Base-by-base conservation (phyloP, 2,113 vertebrate genomes). In the Otus sunia region DNA sequence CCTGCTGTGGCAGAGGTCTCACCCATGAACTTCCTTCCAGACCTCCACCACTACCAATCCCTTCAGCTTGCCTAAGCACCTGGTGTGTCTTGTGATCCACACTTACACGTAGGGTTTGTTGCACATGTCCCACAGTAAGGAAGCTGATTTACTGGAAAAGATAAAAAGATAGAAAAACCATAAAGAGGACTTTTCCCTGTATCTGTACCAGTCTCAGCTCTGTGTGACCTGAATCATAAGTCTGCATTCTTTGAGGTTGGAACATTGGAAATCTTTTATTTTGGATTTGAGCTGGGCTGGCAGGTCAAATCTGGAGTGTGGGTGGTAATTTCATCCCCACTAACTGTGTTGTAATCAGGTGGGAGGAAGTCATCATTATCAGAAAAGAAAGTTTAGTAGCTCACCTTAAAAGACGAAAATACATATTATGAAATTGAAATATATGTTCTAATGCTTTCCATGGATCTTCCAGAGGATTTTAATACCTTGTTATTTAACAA, bases 61-160 rank as follows among this genome's bases (percentile, higher is more conserved):
- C 6, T 22, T 21, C 71, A 79, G 58, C 37, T 34, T 41, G 14
- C 62, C 47, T 37, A 10, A 39, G 32, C 20, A 41, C 0, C 0
- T 16, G 10, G 29, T 2, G 30, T 60, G 32, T 26, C 39, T 11
- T 29, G 49, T 39, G 53, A 64, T 25, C 59, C 64, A n/a, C 2
- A 0, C 17, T 68, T 52, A 15, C 2, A 0, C 11, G n/a, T 5
- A 7, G n/a, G 39, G 22, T 22, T 91, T 69, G 59, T 6, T 29
- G 10, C 3, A 13, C 18, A 15, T 5, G 2, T 27, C 27, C 36
- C 47, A 39, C 56, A 19, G 5, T 5, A 45, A 84, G 30, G 18
- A 72, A 47, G 8, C 7, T 68, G 29, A 73, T 23, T 47, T 72
- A 58, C 41, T 3, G 5, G 25, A 11, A 19, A 43, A 50, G 15